Percentiles rank a stretch among this genome's conserved stretches.
Evolutionary conservation across 2,888 invertebrate genomes (phyloP).

Genomic region (Branchipolynoe longqiensis): DNA sequence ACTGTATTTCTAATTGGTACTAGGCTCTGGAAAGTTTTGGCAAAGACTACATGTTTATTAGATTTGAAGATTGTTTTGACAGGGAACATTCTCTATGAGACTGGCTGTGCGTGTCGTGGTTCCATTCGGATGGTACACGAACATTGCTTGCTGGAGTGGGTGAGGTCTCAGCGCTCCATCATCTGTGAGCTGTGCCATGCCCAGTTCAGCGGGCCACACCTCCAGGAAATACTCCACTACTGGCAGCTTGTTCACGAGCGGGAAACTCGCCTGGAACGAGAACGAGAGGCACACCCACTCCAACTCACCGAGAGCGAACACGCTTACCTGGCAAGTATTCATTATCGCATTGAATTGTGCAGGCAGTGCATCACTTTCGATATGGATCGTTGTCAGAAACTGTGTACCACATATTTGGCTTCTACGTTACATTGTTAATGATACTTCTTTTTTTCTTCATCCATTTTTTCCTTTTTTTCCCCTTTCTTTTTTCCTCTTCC

Average conservation of each 20-base stretch:
- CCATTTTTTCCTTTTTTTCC: neutral
- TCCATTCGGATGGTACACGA: slow-evolving; percentile 17
- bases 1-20: too few relatives aligned
- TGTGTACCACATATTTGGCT: neutral
- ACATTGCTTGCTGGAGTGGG: neutral
- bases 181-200: slow-evolving; percentile 28
- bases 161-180: neutral
- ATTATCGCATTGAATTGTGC: neutral
- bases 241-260: neutral
- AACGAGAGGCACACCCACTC: neutral
- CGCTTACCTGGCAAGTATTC: neutral
- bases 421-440: too few relatives aligned
- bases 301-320: neutral
- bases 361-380: neutral
- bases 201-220: neutral
- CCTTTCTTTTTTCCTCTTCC: too few relatives aligned
- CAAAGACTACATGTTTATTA: too few relatives aligned
- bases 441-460: neutral
- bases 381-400: neutral
- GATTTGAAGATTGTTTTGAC: neutral
- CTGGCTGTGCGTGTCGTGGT: slow-evolving; percentile 1
- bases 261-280: too few relatives aligned
- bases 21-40: too few relatives aligned
- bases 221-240: neutral
- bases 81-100: neutral